Evolutionary conservation across 2,113 vertebrate species (phyloP).

Genomic region (Romanogobio albipinnatus): DNA sequence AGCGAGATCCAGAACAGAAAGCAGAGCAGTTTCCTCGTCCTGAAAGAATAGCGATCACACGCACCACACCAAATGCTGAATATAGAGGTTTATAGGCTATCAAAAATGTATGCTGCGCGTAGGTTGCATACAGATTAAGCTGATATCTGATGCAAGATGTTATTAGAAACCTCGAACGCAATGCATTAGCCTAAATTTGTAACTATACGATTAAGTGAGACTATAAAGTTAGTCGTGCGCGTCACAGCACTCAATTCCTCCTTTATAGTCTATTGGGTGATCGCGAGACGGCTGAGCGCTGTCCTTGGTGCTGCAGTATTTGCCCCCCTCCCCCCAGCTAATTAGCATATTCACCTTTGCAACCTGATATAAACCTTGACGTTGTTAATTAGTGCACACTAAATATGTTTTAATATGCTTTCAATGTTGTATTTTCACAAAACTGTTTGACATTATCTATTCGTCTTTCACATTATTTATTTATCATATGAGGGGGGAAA

Average conservation of each 20-base stretch:
- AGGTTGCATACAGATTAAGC: not conserved
- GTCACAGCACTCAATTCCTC: not conserved
- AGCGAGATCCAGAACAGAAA: not conserved
- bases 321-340: not conserved
- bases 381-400: not conserved
- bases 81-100: not conserved
- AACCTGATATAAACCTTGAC: not conserved
- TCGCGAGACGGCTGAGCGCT: conserved; percentile 57
- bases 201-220: not conserved
- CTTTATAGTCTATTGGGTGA: not conserved
- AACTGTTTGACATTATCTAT: not conserved
- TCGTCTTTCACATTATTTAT: not conserved
- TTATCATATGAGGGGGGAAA: not conserved
- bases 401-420: not conserved
- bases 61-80: not conserved
- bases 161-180: not conserved
- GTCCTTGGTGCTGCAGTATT: conserved; percentile 78
- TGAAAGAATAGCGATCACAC: not conserved
- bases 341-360: conserved; percentile 29
- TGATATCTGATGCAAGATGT: not conserved
- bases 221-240: not conserved
- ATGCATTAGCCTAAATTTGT: not conserved
- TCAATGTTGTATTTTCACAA: not conserved
- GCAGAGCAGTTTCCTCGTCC: not conserved
- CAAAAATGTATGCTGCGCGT: not conserved